Evolutionary conservation across 2,797 vertebrate genomes (phyloP), one percentile per base, ranked within the genome.

Genomic region (Zenarchopterus dispar): DNA sequence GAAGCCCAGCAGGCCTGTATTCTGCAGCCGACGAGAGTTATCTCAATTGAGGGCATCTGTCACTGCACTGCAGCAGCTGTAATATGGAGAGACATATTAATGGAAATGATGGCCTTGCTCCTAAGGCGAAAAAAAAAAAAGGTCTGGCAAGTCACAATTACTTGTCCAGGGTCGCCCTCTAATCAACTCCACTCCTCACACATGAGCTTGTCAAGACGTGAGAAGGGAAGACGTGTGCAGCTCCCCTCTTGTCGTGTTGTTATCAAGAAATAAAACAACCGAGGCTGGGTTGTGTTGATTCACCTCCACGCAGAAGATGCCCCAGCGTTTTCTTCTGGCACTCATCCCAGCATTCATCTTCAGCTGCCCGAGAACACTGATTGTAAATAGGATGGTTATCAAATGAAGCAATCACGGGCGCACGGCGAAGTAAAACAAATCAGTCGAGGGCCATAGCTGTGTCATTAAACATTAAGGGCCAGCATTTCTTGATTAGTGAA

Each of bases 401-500:
- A 84, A 89, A 87, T 82, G 77, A 84, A 80, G 84, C 84, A 89
- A 90, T 88, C 84, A 86, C 69, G 61, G 75, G 60, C 56, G 22
- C 58, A 60, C 19, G n/a, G 53, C 81, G 54, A 56, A 86, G 73
- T 65, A 75, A 84, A 58, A 65, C 62, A 68, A 83, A 80, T 82
- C 71, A 72, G 76, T 76, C 1, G 24, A 90, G 86, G 69, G 73
- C 78, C 67, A 5, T 22, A 24, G 68, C 52, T 17, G 44, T 75
- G 71, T 62, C 82, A 75, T 72, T 65, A 80, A 61, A 73, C 62
- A 77, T 84, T 73, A 70, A 74, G 78, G 75, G 73, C 71, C 75
- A 42, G 65, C 50, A 56, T 82, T 80, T 80, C 73, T 74, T 89
- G 82, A 91, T 88, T 85, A 86, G 80, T 64, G 56, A 81, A 84